Evolutionary conservation across 2,888 invertebrate genomes (phyloP), one percentile per base, ranked within the genome.

Genomic region (Subacronicta megacephala): DNA sequence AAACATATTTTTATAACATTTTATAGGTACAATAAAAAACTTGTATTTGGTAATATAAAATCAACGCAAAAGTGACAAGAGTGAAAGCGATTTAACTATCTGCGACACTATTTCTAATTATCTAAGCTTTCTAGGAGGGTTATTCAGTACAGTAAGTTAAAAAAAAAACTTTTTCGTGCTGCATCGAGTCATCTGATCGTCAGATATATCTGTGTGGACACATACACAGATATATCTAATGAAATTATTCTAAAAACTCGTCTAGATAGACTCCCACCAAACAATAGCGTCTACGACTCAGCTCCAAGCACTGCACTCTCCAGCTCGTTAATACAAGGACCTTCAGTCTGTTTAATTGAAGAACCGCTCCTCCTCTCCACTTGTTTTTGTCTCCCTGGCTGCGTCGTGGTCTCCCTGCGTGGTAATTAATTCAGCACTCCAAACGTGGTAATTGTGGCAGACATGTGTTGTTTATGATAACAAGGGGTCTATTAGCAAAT

Each of bases 311-410:
- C 42, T 41, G 51, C 73, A 18, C 57, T 50, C 53, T 23, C 44
- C 60, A 59, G 59, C 62, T 74, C 77, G 72, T 74, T 74, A 70
- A 47, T 45, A 63, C 53, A 52, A 76, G 77, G 56, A 52, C 59
- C 47, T 57, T 56, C 61, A 40, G 56, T 57, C 47, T 70, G 61
- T 36, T 66, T 74, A 74, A 74, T 77, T 74, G 77, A 74, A 71
- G 67, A 53, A 50, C 56, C 49, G 53, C 70, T 61, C 52, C 72
- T 72, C 72, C 44, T 49, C 53, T 52, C 40, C 62, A 51, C 65
- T 62, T 47, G 56, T 53, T 57, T 61, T 61, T 69, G 77, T 73
- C 55, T 60, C 44, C 45, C 31, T 12, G 33, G 36, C 58, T 37
- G 36, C 16, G 23, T 23, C 49, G 31, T 47, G 60, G 58, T 46